Base-by-base conservation (phyloP, 2,113 vertebrate genomes). In the Bujurquina vittata region DNA sequence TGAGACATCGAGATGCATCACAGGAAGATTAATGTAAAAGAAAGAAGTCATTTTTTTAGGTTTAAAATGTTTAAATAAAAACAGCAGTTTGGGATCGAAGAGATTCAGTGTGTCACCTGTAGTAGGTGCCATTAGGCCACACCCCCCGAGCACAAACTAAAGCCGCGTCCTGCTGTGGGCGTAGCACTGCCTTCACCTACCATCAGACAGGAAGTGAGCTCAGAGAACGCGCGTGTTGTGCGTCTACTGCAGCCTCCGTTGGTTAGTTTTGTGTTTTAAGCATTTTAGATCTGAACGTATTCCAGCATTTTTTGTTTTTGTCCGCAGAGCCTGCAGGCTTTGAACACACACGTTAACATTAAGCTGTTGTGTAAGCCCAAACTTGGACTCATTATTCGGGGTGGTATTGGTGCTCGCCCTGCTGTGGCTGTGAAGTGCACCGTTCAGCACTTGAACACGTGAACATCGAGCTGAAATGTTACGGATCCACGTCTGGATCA, bases 121-220 rank as follows among this genome's bases (percentile, higher is more conserved):
- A 72, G 29, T n/a, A 72, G 11, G 29, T 49, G 1, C 15, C 65
- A 20, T 17, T 5, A 52, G 49, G 5, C 15, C 49, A 52, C 49
- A 7, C 49, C 12, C 43, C 12, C 43, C 5, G 49, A 69, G 4
- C 43, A 31, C 5, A 52, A 20, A 20, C 23, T 31, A 31, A 69
- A 69, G 65, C 10, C 15, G 7, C 20, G 23, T 26, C 29, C 23
- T 69, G 65, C 43, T 52, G 18, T 52, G 43, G 43, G 31, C 23
- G 46, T 22, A 46, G 22, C 14, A 40, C 37, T 43, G 37, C 43
- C 43, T 43, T 26, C 46, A 67, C 14, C 62, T 9, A 22, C 43
- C 43, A 37, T 67, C 22, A 67, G 22, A 43, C 62, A 67, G 62
- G 62, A 67, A 67, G 14, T 46, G 62, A 8, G 22, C 22, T 67